A percentile compares a stretch with the other conserved stretches of the same genome.
Conservation (phyloP, 2,888 invertebrate species). For the Ephialtes manifestator region DNA sequence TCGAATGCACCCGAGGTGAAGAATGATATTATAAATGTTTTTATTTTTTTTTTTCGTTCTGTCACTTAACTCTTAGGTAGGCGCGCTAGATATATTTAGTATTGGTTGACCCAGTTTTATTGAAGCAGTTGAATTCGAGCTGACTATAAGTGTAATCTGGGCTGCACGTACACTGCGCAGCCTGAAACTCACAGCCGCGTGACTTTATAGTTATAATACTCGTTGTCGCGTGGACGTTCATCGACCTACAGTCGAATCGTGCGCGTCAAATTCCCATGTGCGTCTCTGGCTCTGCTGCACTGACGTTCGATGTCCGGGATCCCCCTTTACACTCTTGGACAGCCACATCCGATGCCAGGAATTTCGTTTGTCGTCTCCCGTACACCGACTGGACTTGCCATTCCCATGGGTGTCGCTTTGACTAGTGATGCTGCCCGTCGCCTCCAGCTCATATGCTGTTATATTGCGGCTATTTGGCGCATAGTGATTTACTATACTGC, state of each 20-base stretch:
- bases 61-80: slow-evolving; percentile 10
- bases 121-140: slow-evolving; percentile 15
- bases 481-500: background rate
- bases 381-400: slow-evolving; percentile 14
- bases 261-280: slow-evolving; percentile 10
- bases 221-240: slow-evolving; percentile 34
- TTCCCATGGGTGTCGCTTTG: slow-evolving; percentile 78
- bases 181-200: slow-evolving; percentile 35
- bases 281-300: background rate
- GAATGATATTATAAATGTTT: slow-evolving; percentile 40
- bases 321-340: slow-evolving; percentile 6
- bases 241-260: slow-evolving; percentile 39
- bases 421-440: background rate
- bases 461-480: background rate
- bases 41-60: no score
- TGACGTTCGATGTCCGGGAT: slow-evolving; percentile 36
- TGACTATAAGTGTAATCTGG: slow-evolving; percentile 4
- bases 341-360: slow-evolving; percentile 35
- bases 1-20: slow-evolving; percentile 20
- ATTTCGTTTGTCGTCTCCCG: slow-evolving; percentile 19
- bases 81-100: slow-evolving; percentile 39
- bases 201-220: slow-evolving; percentile 17
- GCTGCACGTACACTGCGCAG: background rate
- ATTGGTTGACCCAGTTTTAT: slow-evolving; percentile 34
- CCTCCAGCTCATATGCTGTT: background rate